A percentile compares a stretch with the other conserved stretches of the same genome.
These are phyloP conservation scores for Bos javanicus DNA, from an alignment of 2,113 vertebrate genomes.

Conservation along the genomic window DNA sequence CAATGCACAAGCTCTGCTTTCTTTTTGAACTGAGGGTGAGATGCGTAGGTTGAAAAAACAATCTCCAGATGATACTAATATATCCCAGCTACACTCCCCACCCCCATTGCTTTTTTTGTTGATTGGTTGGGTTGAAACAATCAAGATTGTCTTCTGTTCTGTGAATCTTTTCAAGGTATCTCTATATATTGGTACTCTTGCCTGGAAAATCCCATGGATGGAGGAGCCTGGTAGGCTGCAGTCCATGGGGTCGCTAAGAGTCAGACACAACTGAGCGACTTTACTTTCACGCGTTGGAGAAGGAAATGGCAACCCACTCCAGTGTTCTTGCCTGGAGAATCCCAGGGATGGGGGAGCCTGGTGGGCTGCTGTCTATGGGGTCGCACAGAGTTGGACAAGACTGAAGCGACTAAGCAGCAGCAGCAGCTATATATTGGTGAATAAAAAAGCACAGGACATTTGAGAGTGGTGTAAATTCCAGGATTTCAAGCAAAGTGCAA, in stretches of 20 bases:
- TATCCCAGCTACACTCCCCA: not conserved
- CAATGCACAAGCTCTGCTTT: not conserved
- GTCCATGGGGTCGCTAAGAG: too few relatives aligned
- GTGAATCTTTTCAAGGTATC: not conserved
- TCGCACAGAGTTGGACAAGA: too few relatives aligned
- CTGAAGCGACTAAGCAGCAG: too few relatives aligned
- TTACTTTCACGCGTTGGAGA: too few relatives aligned
- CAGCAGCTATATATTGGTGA: not conserved
- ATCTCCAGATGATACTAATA: not conserved
- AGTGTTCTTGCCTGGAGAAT: too few relatives aligned
- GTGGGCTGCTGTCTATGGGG: too few relatives aligned
- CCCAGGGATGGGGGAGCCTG: too few relatives aligned
- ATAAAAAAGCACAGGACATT: not conserved
- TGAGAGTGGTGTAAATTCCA: not conserved
- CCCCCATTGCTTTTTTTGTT: not conserved
- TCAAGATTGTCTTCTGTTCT: not conserved
- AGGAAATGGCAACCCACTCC: too few relatives aligned
- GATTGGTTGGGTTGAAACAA: not conserved
- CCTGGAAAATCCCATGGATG: too few relatives aligned
- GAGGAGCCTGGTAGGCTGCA: too few relatives aligned
- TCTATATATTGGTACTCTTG: not conserved
- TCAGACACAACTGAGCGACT: too few relatives aligned
- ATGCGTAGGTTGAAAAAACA: not conserved
- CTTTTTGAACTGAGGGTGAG: not conserved
- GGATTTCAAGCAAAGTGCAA: not conserved